A percentile compares a stretch with the other conserved stretches of the same genome.
Conservation (phyloP, 2,113 vertebrate genomes). For the Raja brachyura region DNA sequence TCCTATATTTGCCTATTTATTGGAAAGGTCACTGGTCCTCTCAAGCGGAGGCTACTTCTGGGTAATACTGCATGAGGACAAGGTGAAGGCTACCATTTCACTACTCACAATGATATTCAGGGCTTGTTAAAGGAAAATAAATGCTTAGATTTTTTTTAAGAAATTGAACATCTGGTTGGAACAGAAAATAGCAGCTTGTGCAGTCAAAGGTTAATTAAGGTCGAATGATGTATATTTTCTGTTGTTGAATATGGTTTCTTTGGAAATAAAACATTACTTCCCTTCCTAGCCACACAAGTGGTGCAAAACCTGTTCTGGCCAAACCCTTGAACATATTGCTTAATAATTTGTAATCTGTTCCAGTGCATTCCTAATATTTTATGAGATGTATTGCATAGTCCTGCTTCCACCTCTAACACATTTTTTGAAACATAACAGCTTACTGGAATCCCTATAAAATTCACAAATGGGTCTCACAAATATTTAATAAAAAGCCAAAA, state of each 20-base stretch:
- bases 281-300: constrained; percentile 4
- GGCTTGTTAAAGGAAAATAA: not conserved
- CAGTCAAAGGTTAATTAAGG: constrained; percentile 36
- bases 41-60: not conserved
- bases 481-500: not conserved
- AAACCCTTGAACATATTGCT: not conserved
- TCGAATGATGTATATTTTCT: constrained; percentile 31
- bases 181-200: constrained; percentile 34
- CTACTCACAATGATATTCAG: not conserved
- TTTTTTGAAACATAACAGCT: not conserved
- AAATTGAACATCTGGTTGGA: not conserved
- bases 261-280: constrained; percentile 14
- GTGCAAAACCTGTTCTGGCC: not conserved
- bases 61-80: not conserved
- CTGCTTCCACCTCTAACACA: not conserved
- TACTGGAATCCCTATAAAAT: not conserved
- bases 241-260: not conserved
- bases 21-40: not conserved
- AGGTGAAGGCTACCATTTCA: not conserved
- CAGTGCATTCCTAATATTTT: not conserved
- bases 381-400: not conserved
- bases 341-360: not conserved
- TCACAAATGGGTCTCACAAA: constrained; percentile 1
- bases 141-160: not conserved
- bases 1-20: not conserved